Base-by-base conservation (phyloP, 2,797 vertebrate species). In the Sparidentex hasta region DNA sequence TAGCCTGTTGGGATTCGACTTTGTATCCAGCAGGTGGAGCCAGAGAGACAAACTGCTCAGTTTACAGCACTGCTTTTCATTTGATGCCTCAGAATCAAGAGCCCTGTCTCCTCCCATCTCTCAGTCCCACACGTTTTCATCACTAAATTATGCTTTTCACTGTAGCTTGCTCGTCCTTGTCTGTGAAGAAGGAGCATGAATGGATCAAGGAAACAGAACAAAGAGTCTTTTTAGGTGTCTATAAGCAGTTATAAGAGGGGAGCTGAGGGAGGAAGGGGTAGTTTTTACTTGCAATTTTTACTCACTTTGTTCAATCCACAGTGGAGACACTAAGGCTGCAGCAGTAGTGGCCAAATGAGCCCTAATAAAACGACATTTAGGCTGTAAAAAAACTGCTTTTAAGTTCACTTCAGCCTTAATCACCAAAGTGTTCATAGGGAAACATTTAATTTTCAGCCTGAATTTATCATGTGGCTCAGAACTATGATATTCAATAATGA, bases 11-110 rank as follows among this genome's bases (percentile, higher is more conserved):
- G 2, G 0, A 21, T 16, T 5, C 46, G 11, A 2, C 20, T 44
- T 71, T 70, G 11, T 8, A 13, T 79, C 84, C 87, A 84, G 82
- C 88, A 88, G 90, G 72, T 71, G 85, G 88, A 14, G 82, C 54
- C 80, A 85, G 18, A 71, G 71, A 25, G 25, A 18, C 4, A 33
- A 38, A 27, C 21, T 17, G 47, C 47, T 54, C 9, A 47, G 13
- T 29, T 54, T 11, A 14, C 43, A 41, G 9, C 1, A 1, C 21
- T 16, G 48, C 16, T 64, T 43, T 33, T 41, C 11, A 54, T 50
- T 16, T 59, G 29, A 71, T 14, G n/a, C 51, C 20, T 56, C 46
- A 65, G 52, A 51, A 7, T 9, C 33, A 38, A 38, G 8, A 38
- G 33, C 6, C 17, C 17, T 2, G 11, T 57, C 38, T 52, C 11